Evolutionary conservation across 2,888 invertebrate genomes (phyloP), one percentile per base, ranked within the genome.

Genomic region (Hylaea fasciaria): DNA sequence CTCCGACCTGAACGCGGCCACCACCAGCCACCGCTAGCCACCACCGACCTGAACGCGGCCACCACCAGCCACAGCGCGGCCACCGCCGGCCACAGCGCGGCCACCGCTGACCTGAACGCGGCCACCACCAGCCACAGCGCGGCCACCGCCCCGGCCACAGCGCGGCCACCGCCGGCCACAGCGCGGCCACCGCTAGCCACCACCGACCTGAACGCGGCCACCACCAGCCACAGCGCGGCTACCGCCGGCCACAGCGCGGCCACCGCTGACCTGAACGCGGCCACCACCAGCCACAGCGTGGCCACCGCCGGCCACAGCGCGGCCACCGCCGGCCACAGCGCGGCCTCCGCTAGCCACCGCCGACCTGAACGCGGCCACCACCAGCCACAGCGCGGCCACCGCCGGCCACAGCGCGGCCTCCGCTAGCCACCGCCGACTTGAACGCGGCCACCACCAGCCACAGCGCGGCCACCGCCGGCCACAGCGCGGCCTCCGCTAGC

Each of bases 381-480:
- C 22, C 22, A 5, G 22, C 22, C 32, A 13, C 47, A 3, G 13
- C 43, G 17, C 29, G 44, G 29, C n/a, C n/a, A n/a, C n/a, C n/a
- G n/a, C n/a, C n/a, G n/a, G n/a, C n/a, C 14, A 14, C 37, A 32
- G 5, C 35, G 39, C 12, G 12, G 22, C 37, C n/a, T 7, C 22
- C 22, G 22, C 22, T 5, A 5, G 22, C 22, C 37, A 28, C 32
- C 14, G n/a, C 37, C n/a, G n/a, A n/a, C n/a, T n/a, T n/a, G n/a
- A 32, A 10, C 35, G 39, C 12, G 12, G 22, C 37, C n/a, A 12
- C 22, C 22, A 5, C 22, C 22, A 5, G 22, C 22, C 32, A 13
- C 47, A 3, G 13, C 43, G 17, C 29, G 44, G 29, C n/a, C n/a
- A n/a, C n/a, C n/a, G n/a, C n/a, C 48, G 43, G 48, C 41, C 14